These are phyloP conservation scores for Orchesellides sinensis DNA, from an alignment of 2,888 invertebrate genomes.

Conservation along the genomic window DNA sequence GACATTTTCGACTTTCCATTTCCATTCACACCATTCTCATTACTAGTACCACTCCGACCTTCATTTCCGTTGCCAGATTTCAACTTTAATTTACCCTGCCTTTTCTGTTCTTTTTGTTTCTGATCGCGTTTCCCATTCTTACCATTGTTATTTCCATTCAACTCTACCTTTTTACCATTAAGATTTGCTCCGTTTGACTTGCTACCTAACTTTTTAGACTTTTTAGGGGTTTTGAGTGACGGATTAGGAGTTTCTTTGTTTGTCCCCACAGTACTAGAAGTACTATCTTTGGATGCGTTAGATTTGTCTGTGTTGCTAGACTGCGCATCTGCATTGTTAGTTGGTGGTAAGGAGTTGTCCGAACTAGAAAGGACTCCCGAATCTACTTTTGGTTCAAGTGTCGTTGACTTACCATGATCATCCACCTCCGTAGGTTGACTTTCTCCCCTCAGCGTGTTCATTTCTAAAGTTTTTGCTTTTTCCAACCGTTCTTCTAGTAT, in stretches of 20 bases:
- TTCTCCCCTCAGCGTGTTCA: not conserved
- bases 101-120: conserved; percentile 32
- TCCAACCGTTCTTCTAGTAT: not conserved
- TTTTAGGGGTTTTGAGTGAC: not conserved
- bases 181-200: not conserved
- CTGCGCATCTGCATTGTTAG: too few species aligned
- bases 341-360: conserved; percentile 1
- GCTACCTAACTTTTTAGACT: conserved; percentile 1
- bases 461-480: not conserved
- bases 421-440: not conserved
- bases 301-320: too few species aligned
- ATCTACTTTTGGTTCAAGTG: not conserved
- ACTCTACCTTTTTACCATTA: not conserved
- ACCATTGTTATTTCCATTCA: not conserved
- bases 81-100: conserved; percentile 43
- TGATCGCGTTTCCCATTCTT: conserved; percentile 14
- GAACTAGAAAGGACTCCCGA: not conserved
- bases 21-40: not conserved
- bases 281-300: not conserved
- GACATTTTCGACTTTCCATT: conserved; percentile 12
- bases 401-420: not conserved
- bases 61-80: not conserved
- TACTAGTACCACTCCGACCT: not conserved
- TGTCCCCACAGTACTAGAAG: not conserved
- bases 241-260: not conserved